Evolutionary conservation across 2,888 invertebrate species (phyloP).

Genomic region (Oscheius sp.): DNA sequence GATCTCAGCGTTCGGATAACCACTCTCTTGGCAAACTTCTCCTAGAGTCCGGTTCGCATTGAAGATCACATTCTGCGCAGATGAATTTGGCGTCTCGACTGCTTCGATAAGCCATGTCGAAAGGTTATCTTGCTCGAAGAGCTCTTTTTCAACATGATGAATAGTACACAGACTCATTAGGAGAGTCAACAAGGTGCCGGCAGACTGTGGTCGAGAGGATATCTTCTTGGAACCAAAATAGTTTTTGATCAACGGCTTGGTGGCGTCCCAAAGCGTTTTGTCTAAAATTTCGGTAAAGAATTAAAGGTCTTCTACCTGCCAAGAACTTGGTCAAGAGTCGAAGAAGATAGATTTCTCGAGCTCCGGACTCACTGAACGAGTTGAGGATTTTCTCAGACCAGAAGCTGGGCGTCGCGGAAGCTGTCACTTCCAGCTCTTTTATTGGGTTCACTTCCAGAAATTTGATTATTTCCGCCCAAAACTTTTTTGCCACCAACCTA

Average conservation of each 20-base stretch:
- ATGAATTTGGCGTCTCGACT: neutral
- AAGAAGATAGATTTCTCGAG: slow-evolving; percentile 4
- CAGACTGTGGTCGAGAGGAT: neutral
- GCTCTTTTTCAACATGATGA: slow-evolving; percentile 9
- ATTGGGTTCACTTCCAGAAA: slow-evolving; percentile 6
- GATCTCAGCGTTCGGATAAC: neutral
- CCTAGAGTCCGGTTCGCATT: neutral
- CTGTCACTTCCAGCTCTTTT: slow-evolving; percentile 15
- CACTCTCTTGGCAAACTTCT: neutral
- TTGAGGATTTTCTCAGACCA: neutral
- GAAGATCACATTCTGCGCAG: neutral
- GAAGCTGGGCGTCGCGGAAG: neutral
- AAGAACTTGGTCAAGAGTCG: neutral
- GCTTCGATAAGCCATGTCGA: slow-evolving; percentile 15
- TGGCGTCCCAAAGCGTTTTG: slow-evolving; percentile 7
- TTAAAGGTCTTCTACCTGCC: neutral
- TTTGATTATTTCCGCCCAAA: slow-evolving; percentile 24
- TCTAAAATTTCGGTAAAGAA: neutral
- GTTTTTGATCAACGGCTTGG: slow-evolving; percentile 7
- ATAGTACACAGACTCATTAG: slow-evolving; percentile 11
- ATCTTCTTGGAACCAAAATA: slow-evolving; percentile 16
- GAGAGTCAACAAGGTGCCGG: neutral
- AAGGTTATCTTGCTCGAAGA: slow-evolving; percentile 5
- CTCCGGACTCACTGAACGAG: neutral
- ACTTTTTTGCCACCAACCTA: slow-evolving; percentile 19